Base-by-base conservation (phyloP, 1,140 invertebrate genomes). In the Drosophila santomea region DNA sequence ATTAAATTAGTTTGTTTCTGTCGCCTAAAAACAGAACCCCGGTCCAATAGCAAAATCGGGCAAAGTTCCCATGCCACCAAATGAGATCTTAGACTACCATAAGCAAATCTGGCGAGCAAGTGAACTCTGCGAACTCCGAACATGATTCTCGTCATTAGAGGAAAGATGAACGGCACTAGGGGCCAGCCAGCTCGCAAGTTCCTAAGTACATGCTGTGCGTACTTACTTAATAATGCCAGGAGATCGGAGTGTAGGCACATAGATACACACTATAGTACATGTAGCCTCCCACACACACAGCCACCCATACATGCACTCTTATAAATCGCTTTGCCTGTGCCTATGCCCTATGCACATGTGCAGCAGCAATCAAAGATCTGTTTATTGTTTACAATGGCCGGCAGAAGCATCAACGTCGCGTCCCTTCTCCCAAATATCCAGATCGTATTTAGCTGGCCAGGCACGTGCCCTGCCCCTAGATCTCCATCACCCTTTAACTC, bases 331-430 rank as follows among this genome's bases (percentile, higher is more conserved):
- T 28, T 44, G 45, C 20, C 50, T 62, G 28, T 44, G 45, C 20
- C 50, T 56, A 20, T 20, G 20, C 20, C 20, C 20, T 20, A 20
- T 57, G 67, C 41, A 72, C 74, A 75, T 67, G 57, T 74, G 59
- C 71, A 54, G 60, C 60, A 28, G 59, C 48, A 78, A 57, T 73
- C 61, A 69, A 84, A 83, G 80, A 84, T 84, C 80, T 83, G 80
- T 79, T 84, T 84, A 83, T 83, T 84, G 80, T 83, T 83, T 83
- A 84, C 80, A 84, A 59, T 79, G 59, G 67, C 36, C 51, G 36
- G 35, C 63, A 14, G 41, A 44, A 38, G n/a, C 61, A 58, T 32
- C 44, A 23, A 17, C 57, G 25, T 3, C 14, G 11, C 38, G 4
- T 39, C 38, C 38, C n/a, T 11, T 8, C 14, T 35, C 25, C 15